Percentiles rank a stretch among this genome's conserved stretches.
Conservation (phyloP, 1,140 invertebrate species). For the Drosophila sulfurigaster region DNA sequence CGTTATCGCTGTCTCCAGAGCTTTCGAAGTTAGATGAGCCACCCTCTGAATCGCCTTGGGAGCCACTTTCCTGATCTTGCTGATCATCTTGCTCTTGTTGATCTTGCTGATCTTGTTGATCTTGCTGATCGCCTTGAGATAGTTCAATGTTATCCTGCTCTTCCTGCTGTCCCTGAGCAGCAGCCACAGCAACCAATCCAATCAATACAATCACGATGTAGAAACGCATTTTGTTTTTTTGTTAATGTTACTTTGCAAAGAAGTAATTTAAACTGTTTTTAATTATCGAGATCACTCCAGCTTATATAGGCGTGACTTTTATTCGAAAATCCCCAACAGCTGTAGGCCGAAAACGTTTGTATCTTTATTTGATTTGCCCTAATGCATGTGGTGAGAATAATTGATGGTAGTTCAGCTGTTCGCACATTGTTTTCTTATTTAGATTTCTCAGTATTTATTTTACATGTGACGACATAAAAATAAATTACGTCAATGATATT, state of each 20-base stretch:
- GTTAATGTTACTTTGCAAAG: not conserved
- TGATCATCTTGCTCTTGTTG: too few relatives aligned
- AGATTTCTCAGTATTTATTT: not conserved
- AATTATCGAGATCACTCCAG: not conserved
- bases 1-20: not conserved
- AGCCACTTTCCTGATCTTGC: not conserved
- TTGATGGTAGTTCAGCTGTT: not conserved
- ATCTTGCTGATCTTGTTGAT: not conserved
- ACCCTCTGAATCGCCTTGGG: not conserved
- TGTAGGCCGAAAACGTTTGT: not conserved
- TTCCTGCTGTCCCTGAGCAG: slow-evolving; percentile 3
- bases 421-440: not conserved
- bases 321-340: slow-evolving; percentile 13
- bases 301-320: slow-evolving; percentile 13
- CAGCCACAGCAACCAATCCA: slow-evolving; percentile 16
- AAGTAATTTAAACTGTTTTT: slow-evolving; percentile 2
- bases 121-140: not conserved
- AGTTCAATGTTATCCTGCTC: not conserved
- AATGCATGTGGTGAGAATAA: not conserved
- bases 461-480: slow-evolving; percentile 2
- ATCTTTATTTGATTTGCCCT: not conserved
- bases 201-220: slow-evolving; percentile 13
- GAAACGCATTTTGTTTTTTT: slow-evolving; percentile 18
- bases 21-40: not conserved
- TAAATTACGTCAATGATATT: too few relatives aligned